Evolutionary conservation across 2,113 vertebrate genomes (phyloP).

Genomic region (Axis porcinus): DNA sequence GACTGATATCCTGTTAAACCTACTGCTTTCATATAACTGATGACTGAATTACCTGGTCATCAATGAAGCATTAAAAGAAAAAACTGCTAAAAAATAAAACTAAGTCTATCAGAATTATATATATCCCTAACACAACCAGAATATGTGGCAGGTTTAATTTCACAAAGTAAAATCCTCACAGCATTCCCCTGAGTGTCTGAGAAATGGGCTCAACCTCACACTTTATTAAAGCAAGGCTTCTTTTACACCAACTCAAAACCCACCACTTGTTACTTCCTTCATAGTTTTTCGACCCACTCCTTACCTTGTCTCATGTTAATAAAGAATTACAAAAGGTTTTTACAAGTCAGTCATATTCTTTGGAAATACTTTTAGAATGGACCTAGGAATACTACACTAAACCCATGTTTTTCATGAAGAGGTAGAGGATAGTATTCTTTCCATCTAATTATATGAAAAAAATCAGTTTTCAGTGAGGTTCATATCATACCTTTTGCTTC

Average conservation of each 20-base stretch:
- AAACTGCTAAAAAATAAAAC: not conserved
- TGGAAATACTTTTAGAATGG: not conserved
- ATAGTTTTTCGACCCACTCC: not conserved
- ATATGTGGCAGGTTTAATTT: not conserved
- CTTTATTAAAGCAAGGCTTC: not conserved
- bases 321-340: not conserved
- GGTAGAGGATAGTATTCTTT: not conserved
- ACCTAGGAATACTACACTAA: not conserved
- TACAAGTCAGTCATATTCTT: not conserved
- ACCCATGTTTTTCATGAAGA: not conserved
- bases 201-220: not conserved
- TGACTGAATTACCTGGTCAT: not conserved
- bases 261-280: not conserved
- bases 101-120: not conserved
- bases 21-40: not conserved
- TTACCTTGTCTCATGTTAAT: not conserved
- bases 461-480: not conserved
- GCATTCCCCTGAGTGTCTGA: not conserved
- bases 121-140: not conserved
- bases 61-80: not conserved
- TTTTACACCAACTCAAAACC: not conserved
- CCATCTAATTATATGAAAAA: slow-evolving; percentile 13
- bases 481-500: not conserved
- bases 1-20: not conserved
- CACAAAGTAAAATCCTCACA: not conserved